Evolutionary conservation across 2,113 vertebrate genomes (phyloP).

Genomic region (Laticauda laticaudata): DNA sequence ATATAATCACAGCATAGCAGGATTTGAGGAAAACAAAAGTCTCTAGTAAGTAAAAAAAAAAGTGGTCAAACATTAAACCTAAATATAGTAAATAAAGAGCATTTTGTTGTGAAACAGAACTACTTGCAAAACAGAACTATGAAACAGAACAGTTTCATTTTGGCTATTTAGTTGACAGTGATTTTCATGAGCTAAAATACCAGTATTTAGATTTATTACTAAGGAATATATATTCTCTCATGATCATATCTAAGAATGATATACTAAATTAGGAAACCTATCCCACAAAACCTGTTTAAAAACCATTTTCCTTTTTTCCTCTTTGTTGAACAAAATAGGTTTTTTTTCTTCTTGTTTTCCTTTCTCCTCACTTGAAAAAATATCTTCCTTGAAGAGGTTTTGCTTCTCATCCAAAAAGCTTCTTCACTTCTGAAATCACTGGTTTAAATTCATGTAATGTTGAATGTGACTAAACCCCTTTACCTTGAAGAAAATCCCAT

Average conservation of each 20-base stretch:
- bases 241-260: background rate
- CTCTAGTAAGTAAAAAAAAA: background rate
- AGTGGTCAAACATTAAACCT: background rate
- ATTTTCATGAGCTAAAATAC: background rate
- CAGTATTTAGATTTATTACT: background rate
- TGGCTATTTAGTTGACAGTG: background rate
- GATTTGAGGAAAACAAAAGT: background rate
- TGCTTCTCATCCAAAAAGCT: background rate
- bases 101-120: background rate
- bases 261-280: background rate
- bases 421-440: background rate
- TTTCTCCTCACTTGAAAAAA: background rate
- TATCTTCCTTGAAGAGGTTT: background rate
- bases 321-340: background rate
- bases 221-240: background rate
- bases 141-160: background rate
- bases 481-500: background rate
- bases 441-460: background rate
- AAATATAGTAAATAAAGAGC: background rate
- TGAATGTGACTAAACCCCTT: background rate
- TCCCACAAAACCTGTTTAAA: background rate
- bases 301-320: background rate
- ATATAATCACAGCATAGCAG: background rate
- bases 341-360: background rate
- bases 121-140: background rate